Percentiles rank a stretch among this genome's conserved stretches.
Evolutionary conservation across 2,888 invertebrate genomes (phyloP).

Genomic region (Alentia gelatinosa): DNA sequence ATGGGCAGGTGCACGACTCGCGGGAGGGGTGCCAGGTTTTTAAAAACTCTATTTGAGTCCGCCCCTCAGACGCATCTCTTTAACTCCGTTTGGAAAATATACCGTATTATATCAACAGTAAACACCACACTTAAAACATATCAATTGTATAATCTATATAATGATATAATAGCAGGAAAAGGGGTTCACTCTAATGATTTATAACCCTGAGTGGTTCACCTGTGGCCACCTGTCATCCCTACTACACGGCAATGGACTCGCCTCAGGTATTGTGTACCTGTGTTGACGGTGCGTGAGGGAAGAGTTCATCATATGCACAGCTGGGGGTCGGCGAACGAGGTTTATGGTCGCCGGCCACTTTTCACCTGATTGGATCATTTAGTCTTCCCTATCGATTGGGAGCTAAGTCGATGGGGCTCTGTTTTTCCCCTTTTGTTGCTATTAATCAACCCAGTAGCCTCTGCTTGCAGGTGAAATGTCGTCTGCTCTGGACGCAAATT

Average conservation of each 20-base stretch:
- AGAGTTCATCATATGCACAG: slow-evolving; percentile 25
- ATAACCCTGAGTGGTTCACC: background rate
- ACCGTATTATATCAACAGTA: background rate
- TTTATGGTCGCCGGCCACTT: background rate
- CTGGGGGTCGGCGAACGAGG: background rate
- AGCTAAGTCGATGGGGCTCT: background rate
- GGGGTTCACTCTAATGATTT: no score
- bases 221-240: background rate
- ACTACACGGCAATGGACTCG: background rate
- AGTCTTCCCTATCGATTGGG: background rate
- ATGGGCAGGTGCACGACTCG: background rate
- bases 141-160: no score
- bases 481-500: no score
- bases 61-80: background rate
- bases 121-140: background rate
- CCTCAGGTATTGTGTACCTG: slow-evolving; percentile 51
- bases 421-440: background rate
- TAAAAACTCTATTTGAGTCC: slow-evolving; percentile 1
- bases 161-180: no score
- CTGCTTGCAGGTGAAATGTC: no score
- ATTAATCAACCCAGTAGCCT: slow-evolving; percentile 31
- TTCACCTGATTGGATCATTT: slow-evolving; percentile 49
- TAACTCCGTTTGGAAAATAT: background rate
- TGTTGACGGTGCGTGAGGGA: slow-evolving; percentile 37
- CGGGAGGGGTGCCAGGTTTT: background rate